phyloP scores from a whole-genome alignment of 2,113 vertebrate species.

The Nannospalax galili region DNA sequence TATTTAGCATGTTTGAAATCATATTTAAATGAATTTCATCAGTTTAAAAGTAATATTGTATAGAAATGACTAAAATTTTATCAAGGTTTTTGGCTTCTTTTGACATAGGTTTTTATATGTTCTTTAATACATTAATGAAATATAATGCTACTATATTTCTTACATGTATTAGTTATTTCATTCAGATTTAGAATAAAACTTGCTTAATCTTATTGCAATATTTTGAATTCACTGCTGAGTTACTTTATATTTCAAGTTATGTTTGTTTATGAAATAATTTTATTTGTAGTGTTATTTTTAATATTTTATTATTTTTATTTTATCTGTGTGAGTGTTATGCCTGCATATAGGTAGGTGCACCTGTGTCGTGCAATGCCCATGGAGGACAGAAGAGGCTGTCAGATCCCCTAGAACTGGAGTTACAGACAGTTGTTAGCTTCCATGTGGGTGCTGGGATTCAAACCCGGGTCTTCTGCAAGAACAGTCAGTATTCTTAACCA shows the following conservation, averaged over 20 bases:
- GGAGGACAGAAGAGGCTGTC: too few species aligned
- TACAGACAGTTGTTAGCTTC: too few species aligned
- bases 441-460: too few species aligned
- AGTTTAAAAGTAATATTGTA: not conserved
- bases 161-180: not conserved
- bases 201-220: not conserved
- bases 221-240: not conserved
- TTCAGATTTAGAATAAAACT: not conserved
- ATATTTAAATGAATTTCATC: not conserved
- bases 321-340: too few species aligned
- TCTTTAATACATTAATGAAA: not conserved
- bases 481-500: too few species aligned
- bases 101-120: not conserved
- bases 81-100: not conserved
- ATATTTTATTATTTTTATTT: not conserved
- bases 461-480: too few species aligned
- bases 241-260: slow-evolving; percentile 35
- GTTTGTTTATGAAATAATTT: not conserved
- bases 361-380: too few species aligned
- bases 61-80: not conserved
- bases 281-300: not conserved
- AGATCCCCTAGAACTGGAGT: too few species aligned
- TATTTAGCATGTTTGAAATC: not conserved
- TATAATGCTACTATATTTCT: not conserved
- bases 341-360: too few species aligned